A percentile compares a stretch with the other conserved stretches of the same genome.
Evolutionary conservation across 2,888 invertebrate genomes (phyloP).

Genomic region (Erannis defoliaria): DNA sequence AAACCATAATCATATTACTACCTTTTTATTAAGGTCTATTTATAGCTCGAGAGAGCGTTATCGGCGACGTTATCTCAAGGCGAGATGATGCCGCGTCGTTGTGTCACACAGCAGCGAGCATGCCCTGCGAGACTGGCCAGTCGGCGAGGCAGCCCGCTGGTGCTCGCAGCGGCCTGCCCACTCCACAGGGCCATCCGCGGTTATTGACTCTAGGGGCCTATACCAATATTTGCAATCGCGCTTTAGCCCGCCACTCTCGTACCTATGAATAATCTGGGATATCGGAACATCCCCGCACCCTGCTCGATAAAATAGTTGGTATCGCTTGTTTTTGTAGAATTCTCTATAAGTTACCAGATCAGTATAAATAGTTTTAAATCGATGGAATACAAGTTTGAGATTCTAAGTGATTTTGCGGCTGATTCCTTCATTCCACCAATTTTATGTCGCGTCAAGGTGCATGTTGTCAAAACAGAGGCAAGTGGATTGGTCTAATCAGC

Average conservation of each 20-base stretch:
- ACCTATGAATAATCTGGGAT: slow-evolving; percentile 45
- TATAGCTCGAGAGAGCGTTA: slow-evolving; percentile 77
- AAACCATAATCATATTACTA: slow-evolving; percentile 74
- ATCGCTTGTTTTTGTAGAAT: neutral
- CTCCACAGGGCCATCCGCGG: slow-evolving; percentile 48
- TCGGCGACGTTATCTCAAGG: slow-evolving; percentile 82
- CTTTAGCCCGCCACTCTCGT: slow-evolving; percentile 16
- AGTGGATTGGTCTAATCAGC: slow-evolving; percentile 83
- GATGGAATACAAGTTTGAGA: neutral
- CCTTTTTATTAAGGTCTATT: slow-evolving; percentile 82
- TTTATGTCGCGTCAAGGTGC: slow-evolving; percentile 54
- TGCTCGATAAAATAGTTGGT: slow-evolving; percentile 8
- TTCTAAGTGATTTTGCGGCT: neutral
- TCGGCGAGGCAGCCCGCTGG: slow-evolving; percentile 43
- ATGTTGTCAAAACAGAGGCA: slow-evolving; percentile 84
- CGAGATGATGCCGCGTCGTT: slow-evolving; percentile 64
- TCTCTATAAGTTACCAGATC: neutral
- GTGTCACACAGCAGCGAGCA: slow-evolving; percentile 48
- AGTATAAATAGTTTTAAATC: neutral
- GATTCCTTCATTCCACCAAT: slow-evolving; percentile 7
- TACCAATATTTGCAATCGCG: slow-evolving; percentile 46
- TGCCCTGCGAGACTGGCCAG: slow-evolving; percentile 46
- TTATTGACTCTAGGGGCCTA: slow-evolving; percentile 55
- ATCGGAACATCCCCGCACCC: slow-evolving; percentile 35
- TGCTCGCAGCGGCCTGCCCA: slow-evolving; percentile 29